Percentiles rank a stretch among this genome's conserved stretches.
Conservation (phyloP, 1,140 invertebrate genomes). For the Oppia nitens region DNA sequence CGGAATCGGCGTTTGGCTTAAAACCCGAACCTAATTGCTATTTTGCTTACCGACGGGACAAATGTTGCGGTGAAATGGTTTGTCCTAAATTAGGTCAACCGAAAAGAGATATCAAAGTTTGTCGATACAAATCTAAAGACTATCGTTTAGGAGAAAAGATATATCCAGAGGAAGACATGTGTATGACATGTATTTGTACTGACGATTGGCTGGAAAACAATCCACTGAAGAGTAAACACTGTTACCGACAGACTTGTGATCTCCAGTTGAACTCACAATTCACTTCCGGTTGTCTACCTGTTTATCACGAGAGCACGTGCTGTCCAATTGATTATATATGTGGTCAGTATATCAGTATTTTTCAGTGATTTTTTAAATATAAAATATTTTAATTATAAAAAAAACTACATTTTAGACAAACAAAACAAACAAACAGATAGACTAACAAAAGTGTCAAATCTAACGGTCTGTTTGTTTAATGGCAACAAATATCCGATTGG, state of each 20-base stretch:
- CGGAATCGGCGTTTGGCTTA: constrained; percentile 13
- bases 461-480: constrained; percentile 5
- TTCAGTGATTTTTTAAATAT: neutral
- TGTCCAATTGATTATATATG: constrained; percentile 23
- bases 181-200: constrained; percentile 18
- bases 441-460: neutral
- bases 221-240: constrained; percentile 8
- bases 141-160: constrained; percentile 20
- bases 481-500: constrained; percentile 9
- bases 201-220: constrained; percentile 17
- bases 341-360: constrained; percentile 8
- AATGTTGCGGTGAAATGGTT: constrained; percentile 14
- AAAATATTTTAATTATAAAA: neutral
- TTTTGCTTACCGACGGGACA: constrained; percentile 16
- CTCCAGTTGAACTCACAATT: neutral
- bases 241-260: constrained; percentile 13
- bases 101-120: neutral
- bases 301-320: constrained; percentile 21
- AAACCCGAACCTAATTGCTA: constrained; percentile 12
- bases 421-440: neutral
- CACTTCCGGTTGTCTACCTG: constrained; percentile 17
- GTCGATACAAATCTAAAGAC: constrained; percentile 17
- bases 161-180: constrained; percentile 18
- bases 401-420: neutral
- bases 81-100: neutral